Evolutionary conservation across 2,113 vertebrate species (phyloP).

Genomic region (Carassius gibelio): DNA sequence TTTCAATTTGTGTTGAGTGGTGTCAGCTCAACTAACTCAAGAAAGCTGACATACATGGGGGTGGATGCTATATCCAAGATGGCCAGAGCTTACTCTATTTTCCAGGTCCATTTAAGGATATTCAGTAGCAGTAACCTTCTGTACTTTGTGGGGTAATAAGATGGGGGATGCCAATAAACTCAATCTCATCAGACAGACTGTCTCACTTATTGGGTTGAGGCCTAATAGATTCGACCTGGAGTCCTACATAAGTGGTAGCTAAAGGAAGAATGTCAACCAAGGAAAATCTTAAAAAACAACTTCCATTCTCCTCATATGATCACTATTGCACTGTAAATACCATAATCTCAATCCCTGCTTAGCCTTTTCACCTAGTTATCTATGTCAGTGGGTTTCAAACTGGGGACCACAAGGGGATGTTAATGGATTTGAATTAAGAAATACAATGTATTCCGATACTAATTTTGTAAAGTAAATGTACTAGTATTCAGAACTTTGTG

Average conservation of each 20-base stretch:
- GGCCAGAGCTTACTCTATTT: not conserved
- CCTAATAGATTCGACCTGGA: not conserved
- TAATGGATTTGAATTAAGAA: not conserved
- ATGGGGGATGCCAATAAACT: not conserved
- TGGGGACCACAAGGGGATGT: not conserved
- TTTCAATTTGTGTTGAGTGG: slow-evolving; percentile 5
- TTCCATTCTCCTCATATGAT: not conserved
- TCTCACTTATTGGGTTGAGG: not conserved
- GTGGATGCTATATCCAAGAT: not conserved
- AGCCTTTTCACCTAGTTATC: not conserved
- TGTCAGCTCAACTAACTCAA: not conserved
- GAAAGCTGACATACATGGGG: not conserved
- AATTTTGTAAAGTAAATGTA: too few relatives aligned
- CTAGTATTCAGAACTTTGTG: too few relatives aligned
- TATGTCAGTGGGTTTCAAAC: not conserved
- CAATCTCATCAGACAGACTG: not conserved
- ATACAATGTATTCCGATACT: too few relatives aligned
- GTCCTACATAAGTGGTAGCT: not conserved
- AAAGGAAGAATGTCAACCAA: not conserved
- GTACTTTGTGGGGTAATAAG: not conserved
- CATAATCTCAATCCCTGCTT: not conserved
- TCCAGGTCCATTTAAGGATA: not conserved
- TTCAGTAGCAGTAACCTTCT: not conserved
- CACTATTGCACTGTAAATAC: not conserved
- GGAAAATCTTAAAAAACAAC: not conserved